Percentiles rank a stretch among this genome's conserved stretches.
These are phyloP conservation scores for Mirounga angustirostris DNA, from an alignment of 2,113 vertebrate genomes.

Conservation along the genomic window DNA sequence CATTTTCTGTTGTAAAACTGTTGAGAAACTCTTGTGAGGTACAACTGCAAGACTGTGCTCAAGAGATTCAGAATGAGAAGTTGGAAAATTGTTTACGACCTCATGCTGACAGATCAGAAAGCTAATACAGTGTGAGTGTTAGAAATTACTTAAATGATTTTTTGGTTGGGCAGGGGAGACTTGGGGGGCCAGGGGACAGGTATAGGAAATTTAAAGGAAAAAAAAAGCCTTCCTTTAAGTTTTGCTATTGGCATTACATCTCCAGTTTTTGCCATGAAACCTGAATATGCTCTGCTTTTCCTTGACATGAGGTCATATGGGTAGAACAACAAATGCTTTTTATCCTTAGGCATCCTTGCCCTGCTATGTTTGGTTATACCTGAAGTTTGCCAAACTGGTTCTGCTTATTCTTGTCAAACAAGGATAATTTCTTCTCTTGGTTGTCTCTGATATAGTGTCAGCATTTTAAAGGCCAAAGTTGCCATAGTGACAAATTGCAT, in stretches of 20 bases:
- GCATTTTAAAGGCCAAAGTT: constrained; percentile 73
- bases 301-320: not conserved
- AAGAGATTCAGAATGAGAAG: not conserved
- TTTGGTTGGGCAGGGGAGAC: not conserved
- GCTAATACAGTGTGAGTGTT: not conserved
- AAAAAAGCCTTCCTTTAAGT: not conserved
- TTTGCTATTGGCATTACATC: not conserved
- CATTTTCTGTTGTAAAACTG: not conserved
- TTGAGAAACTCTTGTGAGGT: not conserved
- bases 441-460: constrained; percentile 62
- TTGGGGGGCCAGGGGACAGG: accelerated
- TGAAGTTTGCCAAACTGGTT: constrained; percentile 80
- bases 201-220: not conserved
- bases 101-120: not conserved
- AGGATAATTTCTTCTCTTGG: constrained; percentile 71
- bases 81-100: not conserved
- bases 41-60: not conserved
- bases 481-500: constrained; percentile 70
- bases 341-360: constrained; percentile 34
- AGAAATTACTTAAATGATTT: constrained; percentile 25
- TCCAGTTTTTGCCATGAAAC: constrained; percentile 13
- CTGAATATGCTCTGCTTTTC: not conserved
- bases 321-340: not conserved
- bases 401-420: constrained; percentile 75
- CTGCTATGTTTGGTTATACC: constrained; percentile 39